Base-by-base conservation (phyloP, 2,113 vertebrate genomes). In the Seriola quinqueradiata region DNA sequence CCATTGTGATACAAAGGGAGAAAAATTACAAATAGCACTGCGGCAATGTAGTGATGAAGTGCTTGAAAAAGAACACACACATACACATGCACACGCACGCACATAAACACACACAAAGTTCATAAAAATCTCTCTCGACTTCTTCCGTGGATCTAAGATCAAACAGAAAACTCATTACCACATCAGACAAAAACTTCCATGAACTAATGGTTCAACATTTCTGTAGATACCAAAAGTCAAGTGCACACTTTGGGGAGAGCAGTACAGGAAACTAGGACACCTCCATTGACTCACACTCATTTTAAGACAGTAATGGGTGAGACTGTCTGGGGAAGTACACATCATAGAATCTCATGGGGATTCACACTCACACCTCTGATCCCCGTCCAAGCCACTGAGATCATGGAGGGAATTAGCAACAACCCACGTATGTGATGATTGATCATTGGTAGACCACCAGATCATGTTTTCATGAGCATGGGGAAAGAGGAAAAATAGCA, bases 351-450 rank as follows among this genome's bases (percentile, higher is more conserved):
- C 25, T 9, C 28, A 7, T 32, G 59, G 48, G 36, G 14, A 72
- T 17, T 79, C 42, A 61, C 23, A 19, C 46, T 59, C 16, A 21
- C 28, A 59, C 7, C 42, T 75, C 23, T 76, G 72, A 88, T 83
- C 80, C 46, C 57, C 25, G 2, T 46, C 61, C 38, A 46, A 86
- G 66, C 48, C 19, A 72, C 13, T 36, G 14, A 86, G 61, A 92
- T 86, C 79, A 28, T 25, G 38, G 58, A 65, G 40, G 40, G 67
- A 81, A 67, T 86, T 75, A 84, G 16, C 42, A 69, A 21, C 38
- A 59, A 61, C 32, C 50, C 34, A 57, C 17, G 54, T 13, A 34
- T 46, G 54, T 11, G 16, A 23, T 70, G 36, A 75, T 21, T 23
- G 28, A 78, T 28, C 36, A 74, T 48, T 46, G 25, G 17, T 38